These are phyloP conservation scores for Diplodus puntazzo DNA, from an alignment of 2,797 vertebrate genomes.

Conservation along the genomic window DNA sequence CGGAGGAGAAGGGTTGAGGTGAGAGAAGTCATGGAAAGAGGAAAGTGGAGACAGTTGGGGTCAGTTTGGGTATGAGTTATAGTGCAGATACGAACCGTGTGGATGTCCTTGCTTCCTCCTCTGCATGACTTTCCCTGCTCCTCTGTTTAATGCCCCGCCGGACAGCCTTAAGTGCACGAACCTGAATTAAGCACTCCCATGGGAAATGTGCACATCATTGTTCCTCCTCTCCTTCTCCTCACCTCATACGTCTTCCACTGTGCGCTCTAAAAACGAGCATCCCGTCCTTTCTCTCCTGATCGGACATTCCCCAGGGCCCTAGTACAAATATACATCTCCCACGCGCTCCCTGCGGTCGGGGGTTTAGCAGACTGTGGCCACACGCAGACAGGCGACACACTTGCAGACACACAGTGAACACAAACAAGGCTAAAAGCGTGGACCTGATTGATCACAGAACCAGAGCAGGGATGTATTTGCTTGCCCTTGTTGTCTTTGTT, in stretches of 20 bases:
- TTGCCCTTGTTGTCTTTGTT: constrained; percentile 64
- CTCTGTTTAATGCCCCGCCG: constrained; percentile 59
- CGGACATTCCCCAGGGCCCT: constrained; percentile 65
- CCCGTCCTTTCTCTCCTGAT: constrained; percentile 50
- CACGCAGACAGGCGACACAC: constrained; percentile 64
- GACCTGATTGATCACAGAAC: constrained; percentile 70
- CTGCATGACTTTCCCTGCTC: constrained; percentile 58
- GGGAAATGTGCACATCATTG: constrained; percentile 47
- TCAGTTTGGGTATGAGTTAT: constrained; percentile 48
- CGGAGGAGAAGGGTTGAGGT: constrained; percentile 57
- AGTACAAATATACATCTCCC: constrained; percentile 73
- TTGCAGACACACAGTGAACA: constrained; percentile 53
- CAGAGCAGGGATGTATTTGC: constrained; percentile 41
- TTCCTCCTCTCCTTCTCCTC: constrained; percentile 43
- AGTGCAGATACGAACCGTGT: constrained; percentile 38
- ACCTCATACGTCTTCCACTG: constrained; percentile 48
- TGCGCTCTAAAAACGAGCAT: constrained; percentile 34
- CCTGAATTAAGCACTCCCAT: constrained; percentile 53
- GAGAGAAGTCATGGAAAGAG: constrained; percentile 52
- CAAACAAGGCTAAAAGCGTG: constrained; percentile 54
- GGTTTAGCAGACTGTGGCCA: constrained; percentile 61
- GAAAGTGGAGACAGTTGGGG: constrained; percentile 37
- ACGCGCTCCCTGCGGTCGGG: constrained; percentile 39
- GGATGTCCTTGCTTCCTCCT: constrained; percentile 56
- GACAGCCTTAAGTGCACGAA: constrained; percentile 58